Percentiles rank a stretch among this genome's conserved stretches.
These are phyloP conservation scores for Streblospio benedicti DNA, from an alignment of 1,140 invertebrate genomes.

Conservation along the genomic window DNA sequence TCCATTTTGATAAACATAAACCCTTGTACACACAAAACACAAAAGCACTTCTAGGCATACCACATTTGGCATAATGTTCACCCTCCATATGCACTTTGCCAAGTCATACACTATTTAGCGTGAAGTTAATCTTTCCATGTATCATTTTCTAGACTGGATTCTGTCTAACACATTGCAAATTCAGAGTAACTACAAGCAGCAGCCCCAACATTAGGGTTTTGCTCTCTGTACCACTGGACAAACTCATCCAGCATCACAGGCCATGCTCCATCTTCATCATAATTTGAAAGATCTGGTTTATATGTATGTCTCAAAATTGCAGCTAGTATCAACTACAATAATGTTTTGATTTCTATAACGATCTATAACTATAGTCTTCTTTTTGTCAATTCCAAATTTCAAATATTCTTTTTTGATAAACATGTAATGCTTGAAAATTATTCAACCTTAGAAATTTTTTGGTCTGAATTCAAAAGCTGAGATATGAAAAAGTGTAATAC, in stretches of 20 bases:
- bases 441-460: neutral
- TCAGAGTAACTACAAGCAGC: no score
- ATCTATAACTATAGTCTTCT: neutral
- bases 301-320: slow-evolving; percentile 83
- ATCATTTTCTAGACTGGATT: no score
- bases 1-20: no score
- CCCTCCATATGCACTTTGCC: no score
- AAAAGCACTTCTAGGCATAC: no score
- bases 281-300: slow-evolving; percentile 72
- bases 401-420: neutral
- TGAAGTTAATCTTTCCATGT: no score
- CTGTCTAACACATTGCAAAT: no score
- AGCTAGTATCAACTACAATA: slow-evolving; percentile 80
- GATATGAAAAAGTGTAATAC: neutral
- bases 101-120: no score
- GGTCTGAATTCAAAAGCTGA: neutral
- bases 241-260: slow-evolving; percentile 91
- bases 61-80: no score
- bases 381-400: neutral
- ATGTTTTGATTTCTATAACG: neutral
- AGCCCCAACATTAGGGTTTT: no score
- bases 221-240: slow-evolving; percentile 54
- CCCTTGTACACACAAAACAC: no score
- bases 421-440: neutral
- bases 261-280: slow-evolving; percentile 90